phyloP scores from a whole-genome alignment of 2,113 vertebrate genomes.

The Prionailurus bengalensis region DNA sequence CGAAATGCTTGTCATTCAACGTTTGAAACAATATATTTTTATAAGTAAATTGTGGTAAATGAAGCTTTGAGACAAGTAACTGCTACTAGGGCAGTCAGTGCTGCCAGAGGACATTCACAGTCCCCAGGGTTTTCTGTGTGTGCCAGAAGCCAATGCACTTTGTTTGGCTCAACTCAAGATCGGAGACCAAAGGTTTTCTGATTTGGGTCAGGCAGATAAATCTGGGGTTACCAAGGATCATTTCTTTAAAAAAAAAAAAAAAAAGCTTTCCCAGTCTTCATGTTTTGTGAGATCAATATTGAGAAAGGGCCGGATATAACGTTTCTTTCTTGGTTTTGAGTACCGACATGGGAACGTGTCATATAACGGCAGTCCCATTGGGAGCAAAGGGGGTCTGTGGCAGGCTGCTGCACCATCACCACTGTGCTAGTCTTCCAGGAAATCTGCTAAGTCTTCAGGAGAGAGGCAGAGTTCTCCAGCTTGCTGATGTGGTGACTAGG shows the following conservation, averaged over 20 bases:
- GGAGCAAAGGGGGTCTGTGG: not conserved
- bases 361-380: not conserved
- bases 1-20: not conserved
- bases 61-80: not conserved
- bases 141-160: not conserved
- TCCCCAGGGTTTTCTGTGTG: not conserved
- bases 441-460: not conserved
- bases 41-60: slow-evolving; percentile 2
- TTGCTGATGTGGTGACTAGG: not conserved
- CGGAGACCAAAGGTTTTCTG: not conserved
- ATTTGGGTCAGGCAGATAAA: not conserved
- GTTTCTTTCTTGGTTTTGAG: not conserved
- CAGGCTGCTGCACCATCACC: fast-evolving
- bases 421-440: not conserved
- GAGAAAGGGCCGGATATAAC: not conserved
- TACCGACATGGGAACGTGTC: not conserved
- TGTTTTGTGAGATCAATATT: not conserved
- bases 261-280: not conserved
- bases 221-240: not conserved
- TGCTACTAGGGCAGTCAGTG: not conserved
- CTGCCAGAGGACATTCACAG: not conserved
- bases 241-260: not conserved
- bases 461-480: not conserved
- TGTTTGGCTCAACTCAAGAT: not conserved
- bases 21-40: slow-evolving; percentile 37